Evolutionary conservation across 2,113 vertebrate genomes (phyloP).

Genomic region (Nettapus auritus): DNA sequence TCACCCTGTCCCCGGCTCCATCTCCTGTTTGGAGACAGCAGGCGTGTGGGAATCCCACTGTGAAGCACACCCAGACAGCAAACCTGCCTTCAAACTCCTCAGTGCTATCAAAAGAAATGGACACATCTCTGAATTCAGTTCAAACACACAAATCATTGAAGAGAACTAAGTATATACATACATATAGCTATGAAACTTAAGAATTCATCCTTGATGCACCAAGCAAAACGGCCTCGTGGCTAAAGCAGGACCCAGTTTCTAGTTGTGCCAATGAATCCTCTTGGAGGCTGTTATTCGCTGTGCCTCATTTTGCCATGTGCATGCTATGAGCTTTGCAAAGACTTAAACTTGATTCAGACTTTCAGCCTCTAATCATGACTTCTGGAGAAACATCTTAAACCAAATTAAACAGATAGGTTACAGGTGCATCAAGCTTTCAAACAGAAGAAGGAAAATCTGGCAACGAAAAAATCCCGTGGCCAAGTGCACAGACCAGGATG

Average conservation of each 20-base stretch:
- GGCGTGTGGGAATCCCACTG: background rate
- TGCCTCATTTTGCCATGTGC: background rate
- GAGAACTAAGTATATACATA: background rate
- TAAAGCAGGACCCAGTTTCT: background rate
- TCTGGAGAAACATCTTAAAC: background rate
- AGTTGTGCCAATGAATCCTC: background rate
- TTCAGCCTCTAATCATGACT: background rate
- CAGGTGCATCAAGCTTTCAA: background rate
- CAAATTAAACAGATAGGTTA: background rate
- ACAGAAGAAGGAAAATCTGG: background rate
- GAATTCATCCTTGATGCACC: background rate
- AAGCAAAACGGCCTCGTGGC: background rate
- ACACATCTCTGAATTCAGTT: background rate
- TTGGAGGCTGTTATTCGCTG: background rate
- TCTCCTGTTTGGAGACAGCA: fast-evolving
- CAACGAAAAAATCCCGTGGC: background rate
- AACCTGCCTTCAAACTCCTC: background rate
- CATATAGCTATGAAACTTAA: background rate
- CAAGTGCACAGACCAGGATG: background rate
- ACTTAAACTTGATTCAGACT: background rate
- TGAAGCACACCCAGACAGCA: background rate
- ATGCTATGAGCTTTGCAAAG: background rate
- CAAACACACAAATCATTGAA: background rate
- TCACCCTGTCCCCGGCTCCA: background rate
- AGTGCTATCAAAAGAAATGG: background rate